These are phyloP conservation scores for Bombus difficillimus DNA, from an alignment of 1,140 invertebrate genomes.

Conservation along the genomic window DNA sequence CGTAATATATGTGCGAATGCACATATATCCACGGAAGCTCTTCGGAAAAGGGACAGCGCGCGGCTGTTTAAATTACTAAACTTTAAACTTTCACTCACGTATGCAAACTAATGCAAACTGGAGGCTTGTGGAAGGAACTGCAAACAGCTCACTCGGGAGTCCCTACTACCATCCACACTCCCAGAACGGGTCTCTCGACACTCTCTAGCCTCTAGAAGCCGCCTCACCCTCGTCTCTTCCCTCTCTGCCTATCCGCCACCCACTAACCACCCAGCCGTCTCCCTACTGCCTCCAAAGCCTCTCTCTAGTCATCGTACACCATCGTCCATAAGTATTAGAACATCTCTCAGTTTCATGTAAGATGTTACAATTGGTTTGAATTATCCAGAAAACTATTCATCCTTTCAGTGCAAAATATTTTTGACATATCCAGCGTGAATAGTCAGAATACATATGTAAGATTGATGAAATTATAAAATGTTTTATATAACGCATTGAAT, in stretches of 20 bases:
- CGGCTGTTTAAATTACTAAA: slow-evolving; percentile 77
- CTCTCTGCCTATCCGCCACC: slow-evolving; percentile 1
- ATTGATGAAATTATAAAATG: no score
- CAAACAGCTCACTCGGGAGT: slow-evolving; percentile 77
- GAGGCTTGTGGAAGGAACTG: slow-evolving; percentile 76
- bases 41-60: slow-evolving; percentile 68
- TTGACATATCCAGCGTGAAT: no score
- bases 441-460: no score
- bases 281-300: not conserved
- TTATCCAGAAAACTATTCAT: not conserved
- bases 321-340: not conserved
- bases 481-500: no score
- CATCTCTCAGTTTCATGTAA: not conserved
- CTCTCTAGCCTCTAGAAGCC: slow-evolving; percentile 53
- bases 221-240: slow-evolving; percentile 19
- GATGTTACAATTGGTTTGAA: not conserved
- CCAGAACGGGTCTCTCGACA: slow-evolving; percentile 66
- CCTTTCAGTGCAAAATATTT: no score
- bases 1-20: slow-evolving; percentile 35
- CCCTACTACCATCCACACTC: slow-evolving; percentile 59
- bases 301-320: not conserved
- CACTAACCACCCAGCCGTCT: not conserved
- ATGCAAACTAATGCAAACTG: slow-evolving; percentile 78
- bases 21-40: slow-evolving; percentile 39
- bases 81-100: slow-evolving; percentile 77